phyloP scores from a whole-genome alignment of 2,113 vertebrate species.

The Excalfactoria chinensis region DNA sequence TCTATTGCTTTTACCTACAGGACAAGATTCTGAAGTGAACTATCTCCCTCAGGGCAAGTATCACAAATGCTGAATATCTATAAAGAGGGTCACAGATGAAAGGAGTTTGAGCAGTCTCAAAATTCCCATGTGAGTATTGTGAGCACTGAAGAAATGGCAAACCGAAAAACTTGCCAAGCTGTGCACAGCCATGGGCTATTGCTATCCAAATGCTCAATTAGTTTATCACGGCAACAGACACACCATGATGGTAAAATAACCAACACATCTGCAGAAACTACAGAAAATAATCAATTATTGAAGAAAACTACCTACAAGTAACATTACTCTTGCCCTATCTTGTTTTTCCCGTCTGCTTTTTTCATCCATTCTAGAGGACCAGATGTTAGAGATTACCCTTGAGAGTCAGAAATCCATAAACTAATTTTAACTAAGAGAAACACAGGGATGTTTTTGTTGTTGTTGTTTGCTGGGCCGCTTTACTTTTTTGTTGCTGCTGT shows the following conservation, averaged over 20 bases:
- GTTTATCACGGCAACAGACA: constrained; percentile 77
- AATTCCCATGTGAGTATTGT: constrained; percentile 33
- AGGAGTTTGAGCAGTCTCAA: constrained; percentile 59
- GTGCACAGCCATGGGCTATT: neutral
- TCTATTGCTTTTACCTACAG: constrained; percentile 69
- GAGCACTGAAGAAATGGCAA: constrained; percentile 35
- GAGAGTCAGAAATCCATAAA: constrained; percentile 18
- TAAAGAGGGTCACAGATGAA: constrained; percentile 76
- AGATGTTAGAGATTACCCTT: neutral
- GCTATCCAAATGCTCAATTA: constrained; percentile 71
- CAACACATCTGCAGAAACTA: constrained; percentile 57
- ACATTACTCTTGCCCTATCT: neutral
- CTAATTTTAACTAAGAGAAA: constrained; percentile 17
- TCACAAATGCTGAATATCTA: constrained; percentile 64
- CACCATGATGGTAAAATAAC: constrained; percentile 36
- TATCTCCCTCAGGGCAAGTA: constrained; percentile 67
- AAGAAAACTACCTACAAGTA: constrained; percentile 62
- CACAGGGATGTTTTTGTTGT: rapidly evolving
- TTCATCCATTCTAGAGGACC: neutral
- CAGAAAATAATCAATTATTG: constrained; percentile 78
- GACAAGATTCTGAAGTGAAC: constrained; percentile 62
- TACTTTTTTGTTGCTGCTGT: neutral
- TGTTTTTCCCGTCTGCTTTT: neutral
- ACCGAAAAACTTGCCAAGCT: neutral
- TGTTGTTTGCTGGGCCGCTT: neutral